Conservation (phyloP, 2,797 vertebrate species). For the Taenioides sp. region DNA sequence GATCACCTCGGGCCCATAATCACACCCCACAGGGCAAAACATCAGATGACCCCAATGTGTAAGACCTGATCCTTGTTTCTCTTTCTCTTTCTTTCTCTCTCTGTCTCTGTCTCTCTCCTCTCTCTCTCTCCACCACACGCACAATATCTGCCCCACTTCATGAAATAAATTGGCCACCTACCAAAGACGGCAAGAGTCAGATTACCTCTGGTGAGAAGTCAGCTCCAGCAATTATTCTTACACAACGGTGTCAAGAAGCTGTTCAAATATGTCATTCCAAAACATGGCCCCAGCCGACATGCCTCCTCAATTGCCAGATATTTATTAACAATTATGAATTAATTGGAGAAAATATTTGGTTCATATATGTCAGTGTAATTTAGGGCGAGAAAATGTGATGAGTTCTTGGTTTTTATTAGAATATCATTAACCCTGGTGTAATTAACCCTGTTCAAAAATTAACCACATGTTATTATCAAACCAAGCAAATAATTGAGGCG, state of each 20-base stretch:
- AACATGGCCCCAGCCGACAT: slow-evolving; percentile 42
- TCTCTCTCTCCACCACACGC: slow-evolving; percentile 17
- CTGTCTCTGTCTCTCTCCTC: slow-evolving; percentile 1
- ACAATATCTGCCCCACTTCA: slow-evolving; percentile 65
- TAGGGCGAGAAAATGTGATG: slow-evolving; percentile 66
- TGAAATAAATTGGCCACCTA: slow-evolving; percentile 75
- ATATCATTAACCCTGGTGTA: slow-evolving; percentile 81
- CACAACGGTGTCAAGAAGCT: slow-evolving; percentile 64
- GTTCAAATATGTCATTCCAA: slow-evolving; percentile 67
- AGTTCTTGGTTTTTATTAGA: slow-evolving; percentile 75
- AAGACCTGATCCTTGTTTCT: slow-evolving; percentile 73
- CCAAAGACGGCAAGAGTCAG: slow-evolving; percentile 65
- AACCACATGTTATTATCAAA: slow-evolving; percentile 82
- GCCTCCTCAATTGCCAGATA: slow-evolving; percentile 53
- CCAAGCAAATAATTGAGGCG: slow-evolving; percentile 83
- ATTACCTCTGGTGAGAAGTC: slow-evolving; percentile 67
- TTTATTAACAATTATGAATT: slow-evolving; percentile 77
- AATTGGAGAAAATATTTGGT: slow-evolving; percentile 79
- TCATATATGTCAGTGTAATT: slow-evolving; percentile 68
- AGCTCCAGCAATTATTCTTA: slow-evolving; percentile 63
- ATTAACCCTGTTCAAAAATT: slow-evolving; percentile 84
- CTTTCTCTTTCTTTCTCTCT: slow-evolving; percentile 32
- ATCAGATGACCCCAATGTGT: slow-evolving; percentile 68
- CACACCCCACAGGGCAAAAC: slow-evolving; percentile 73
- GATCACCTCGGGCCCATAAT: slow-evolving; percentile 78